These are phyloP conservation scores for Dinoponera quadriceps DNA, from an alignment of 1,140 invertebrate genomes.

Conservation along the genomic window DNA sequence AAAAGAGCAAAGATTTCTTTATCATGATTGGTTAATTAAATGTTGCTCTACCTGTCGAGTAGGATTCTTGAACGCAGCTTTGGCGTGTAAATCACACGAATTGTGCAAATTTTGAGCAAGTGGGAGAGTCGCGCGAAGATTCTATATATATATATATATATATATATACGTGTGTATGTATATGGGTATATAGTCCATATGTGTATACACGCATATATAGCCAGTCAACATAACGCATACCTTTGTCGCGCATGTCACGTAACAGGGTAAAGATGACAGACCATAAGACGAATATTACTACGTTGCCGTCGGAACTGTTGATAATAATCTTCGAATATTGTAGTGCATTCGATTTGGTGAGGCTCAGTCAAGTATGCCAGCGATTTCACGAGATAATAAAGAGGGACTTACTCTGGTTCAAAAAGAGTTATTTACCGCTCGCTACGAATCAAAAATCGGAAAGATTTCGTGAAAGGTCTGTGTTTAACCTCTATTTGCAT, in stretches of 20 bases:
- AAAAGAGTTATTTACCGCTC: constrained; percentile 76
- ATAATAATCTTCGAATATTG: constrained; percentile 83
- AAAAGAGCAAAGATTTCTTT: too few relatives aligned
- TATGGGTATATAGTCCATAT: too few relatives aligned
- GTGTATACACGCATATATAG: too few relatives aligned
- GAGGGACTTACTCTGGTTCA: constrained; percentile 77
- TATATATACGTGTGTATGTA: too few relatives aligned
- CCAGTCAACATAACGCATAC: too few relatives aligned
- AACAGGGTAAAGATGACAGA: constrained; percentile 76
- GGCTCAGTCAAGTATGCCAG: constrained; percentile 80
- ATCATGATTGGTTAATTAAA: too few relatives aligned
- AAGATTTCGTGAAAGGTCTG: constrained; percentile 79
- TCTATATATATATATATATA: too few relatives aligned
- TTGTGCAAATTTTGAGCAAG: too few relatives aligned
- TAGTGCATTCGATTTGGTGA: constrained; percentile 79
- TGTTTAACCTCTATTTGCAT: constrained; percentile 48
- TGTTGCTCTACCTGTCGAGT: too few relatives aligned
- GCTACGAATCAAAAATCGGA: constrained; percentile 81
- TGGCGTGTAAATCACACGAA: too few relatives aligned
- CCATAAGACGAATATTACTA: constrained; percentile 70
- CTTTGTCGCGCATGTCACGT: neutral
- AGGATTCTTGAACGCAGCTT: too few relatives aligned
- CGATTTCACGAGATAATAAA: constrained; percentile 78
- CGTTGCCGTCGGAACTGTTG: constrained; percentile 81
- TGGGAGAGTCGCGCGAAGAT: too few relatives aligned